Evolutionary conservation across 2,797 vertebrate genomes (phyloP).

Genomic region (Poecilia velifera): DNA sequence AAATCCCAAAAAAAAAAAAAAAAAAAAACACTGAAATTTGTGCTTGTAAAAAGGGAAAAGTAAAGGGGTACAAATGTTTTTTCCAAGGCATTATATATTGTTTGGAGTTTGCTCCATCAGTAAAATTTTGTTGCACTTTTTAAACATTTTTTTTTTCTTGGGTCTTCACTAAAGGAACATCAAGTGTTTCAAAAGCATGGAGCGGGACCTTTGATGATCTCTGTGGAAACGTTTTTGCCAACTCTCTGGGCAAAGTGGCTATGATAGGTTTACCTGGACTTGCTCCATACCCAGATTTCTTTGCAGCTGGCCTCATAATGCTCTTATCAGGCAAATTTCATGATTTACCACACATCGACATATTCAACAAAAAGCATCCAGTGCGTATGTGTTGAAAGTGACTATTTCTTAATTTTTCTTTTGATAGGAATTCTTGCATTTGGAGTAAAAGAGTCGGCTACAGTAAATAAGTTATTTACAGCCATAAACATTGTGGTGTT

Average conservation of each 20-base stretch:
- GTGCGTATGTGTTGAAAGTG: not conserved
- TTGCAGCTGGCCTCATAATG: conserved; percentile 86
- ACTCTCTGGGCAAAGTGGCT: conserved; percentile 67
- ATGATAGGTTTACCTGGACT: conserved; percentile 83
- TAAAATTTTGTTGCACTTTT: not conserved
- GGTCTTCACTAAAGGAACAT: conserved; percentile 78
- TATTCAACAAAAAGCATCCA: not conserved
- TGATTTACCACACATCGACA: not conserved
- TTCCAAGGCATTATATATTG: not conserved
- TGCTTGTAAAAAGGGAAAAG: not conserved
- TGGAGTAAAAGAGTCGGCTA: conserved; percentile 87
- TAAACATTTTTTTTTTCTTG: not conserved
- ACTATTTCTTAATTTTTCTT: conserved; percentile 19
- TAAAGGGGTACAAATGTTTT: not conserved
- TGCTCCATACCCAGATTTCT: conserved; percentile 86
- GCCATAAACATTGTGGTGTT: conserved; percentile 82
- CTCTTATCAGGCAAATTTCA: conserved; percentile 82
- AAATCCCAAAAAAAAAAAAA: not conserved
- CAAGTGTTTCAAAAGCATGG: conserved; percentile 89
- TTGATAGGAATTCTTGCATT: conserved; percentile 86
- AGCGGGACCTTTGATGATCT: conserved; percentile 89
- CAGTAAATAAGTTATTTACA: conserved; percentile 88
- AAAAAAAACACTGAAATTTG: not conserved
- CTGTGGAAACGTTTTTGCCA: conserved; percentile 80
- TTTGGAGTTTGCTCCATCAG: not conserved